Percentiles rank a stretch among this genome's conserved stretches.
Evolutionary conservation across 2,888 invertebrate genomes (phyloP).

Genomic region (Netelia fuscicornis): DNA sequence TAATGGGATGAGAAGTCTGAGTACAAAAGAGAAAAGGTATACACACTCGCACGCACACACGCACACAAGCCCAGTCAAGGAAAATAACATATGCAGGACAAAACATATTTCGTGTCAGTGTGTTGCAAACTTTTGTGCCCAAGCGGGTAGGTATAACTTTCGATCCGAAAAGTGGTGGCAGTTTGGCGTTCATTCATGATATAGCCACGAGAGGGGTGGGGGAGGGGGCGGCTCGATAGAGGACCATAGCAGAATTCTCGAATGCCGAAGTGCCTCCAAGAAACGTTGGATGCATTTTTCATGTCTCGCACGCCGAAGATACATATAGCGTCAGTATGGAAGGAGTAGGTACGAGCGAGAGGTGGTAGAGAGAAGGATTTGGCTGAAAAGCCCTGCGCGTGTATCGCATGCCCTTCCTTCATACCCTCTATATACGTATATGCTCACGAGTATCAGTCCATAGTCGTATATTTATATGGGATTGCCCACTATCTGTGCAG

Average conservation of each 20-base stretch:
- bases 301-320: constrained; percentile 77
- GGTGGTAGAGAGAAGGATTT: constrained; percentile 26
- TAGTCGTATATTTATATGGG: constrained; percentile 7
- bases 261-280: constrained; percentile 81
- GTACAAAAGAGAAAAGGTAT: constrained; percentile 17
- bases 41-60: not conserved
- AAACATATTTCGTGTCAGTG: constrained; percentile 37
- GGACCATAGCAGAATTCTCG: constrained; percentile 75
- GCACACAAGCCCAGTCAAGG: not conserved
- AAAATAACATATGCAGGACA: constrained; percentile 15
- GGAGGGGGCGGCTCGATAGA: constrained; percentile 10
- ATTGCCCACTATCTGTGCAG: constrained; percentile 30
- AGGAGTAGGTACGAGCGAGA: not conserved
- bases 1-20: not conserved
- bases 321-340: constrained; percentile 71
- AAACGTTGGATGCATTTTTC: constrained; percentile 83
- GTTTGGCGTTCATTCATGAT: constrained; percentile 73
- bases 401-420: constrained; percentile 44
- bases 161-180: constrained; percentile 83
- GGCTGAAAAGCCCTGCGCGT: constrained; percentile 55
- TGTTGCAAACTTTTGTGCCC: constrained; percentile 71
- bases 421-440: constrained; percentile 35
- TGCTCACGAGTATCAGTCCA: constrained; percentile 45
- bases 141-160: constrained; percentile 79
- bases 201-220: constrained; percentile 53